Evolutionary conservation across 1,140 invertebrate genomes (phyloP), one percentile per base, ranked within the genome.

Genomic region (Rhizoglyphus robini): DNA sequence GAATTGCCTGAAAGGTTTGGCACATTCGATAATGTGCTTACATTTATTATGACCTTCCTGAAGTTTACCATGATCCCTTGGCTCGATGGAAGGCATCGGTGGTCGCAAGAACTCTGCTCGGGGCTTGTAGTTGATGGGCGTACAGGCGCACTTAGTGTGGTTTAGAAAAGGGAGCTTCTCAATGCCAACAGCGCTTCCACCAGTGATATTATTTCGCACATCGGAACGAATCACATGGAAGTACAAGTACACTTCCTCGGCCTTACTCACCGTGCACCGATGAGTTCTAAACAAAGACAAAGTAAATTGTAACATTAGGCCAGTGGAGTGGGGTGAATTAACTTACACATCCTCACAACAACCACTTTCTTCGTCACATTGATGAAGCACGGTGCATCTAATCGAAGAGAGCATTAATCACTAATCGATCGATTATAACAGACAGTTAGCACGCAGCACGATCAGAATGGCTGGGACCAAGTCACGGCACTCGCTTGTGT

Each of bases 361-460:
- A 34, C 63, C 63, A n/a, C 47, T 64, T 38, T 64, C 63, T 2
- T 64, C 63, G 27, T 64, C 63, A 27, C 63, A 64, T 49, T 25
- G 54, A 49, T 64, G 63, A n/a, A 64, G 46, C 3, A 64, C 63
- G 5, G 63, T 64, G 25, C 63, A 64, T 57, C 63, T 64, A 64
- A 11, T 46, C 15, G 8, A 60, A 32, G 25, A 2, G 2, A 46
- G n/a, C 2, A 58, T 18, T 18, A 58, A 5, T 8, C 5, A 54
- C 23, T 8, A 58, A 46, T 2, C 18, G 23, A 46, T 46, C 23
- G 15, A 3, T 46, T n/a, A 46, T 46, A 46, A 46, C 15, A 46
- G n/a, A n/a, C n/a, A n/a, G n/a, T n/a, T n/a, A n/a, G n/a, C n/a
- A n/a, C n/a, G n/a, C n/a, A n/a, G n/a, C n/a, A n/a, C n/a, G n/a